Base-by-base conservation (phyloP, 1,140 invertebrate species). In the Drosophila nikananu region DNA sequence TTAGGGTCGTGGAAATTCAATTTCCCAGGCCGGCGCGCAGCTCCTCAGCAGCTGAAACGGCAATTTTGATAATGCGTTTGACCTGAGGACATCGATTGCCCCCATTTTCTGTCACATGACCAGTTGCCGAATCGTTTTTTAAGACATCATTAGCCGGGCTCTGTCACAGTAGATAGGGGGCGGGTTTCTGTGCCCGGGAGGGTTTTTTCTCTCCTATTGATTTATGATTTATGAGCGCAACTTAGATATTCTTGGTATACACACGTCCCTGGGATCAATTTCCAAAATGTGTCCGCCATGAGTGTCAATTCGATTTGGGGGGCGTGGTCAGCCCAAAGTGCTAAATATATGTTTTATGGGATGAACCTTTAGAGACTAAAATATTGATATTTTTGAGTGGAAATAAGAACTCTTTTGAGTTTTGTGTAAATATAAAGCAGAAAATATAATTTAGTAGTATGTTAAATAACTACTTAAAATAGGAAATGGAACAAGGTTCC, bases 41-140 rank as follows among this genome's bases (percentile, higher is more conserved):
- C 63, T 68, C 49, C 70, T 48, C 48, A 46, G 70, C 65, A 90
- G 86, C 86, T 89, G 86, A 90, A 91, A 90, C 55, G 86, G 79
- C 86, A 90, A 90, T 90, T 90, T 90, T 81, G 75, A 71, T 90
- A 90, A 90, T 90, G 86, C 86, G 71, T 90, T 90, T 90, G 86
- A 90, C 86, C 86, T 90, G 86, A 71, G 86, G 86, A 90, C 86
- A 90, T 86, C 82, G 83, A 82, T 90, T 90, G 86, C 71, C 81
- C 81, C 77, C 81, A 84, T 86, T 90, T 77, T 58, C 81, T 86
- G 82, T 90, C 86, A 86, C 86, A 82, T 78, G 77, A 68, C 75
- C 72, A 63, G 77, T 83, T 65, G 60, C 54, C 42, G 83, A 90
- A 90, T 82, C 86, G 86, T 90, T 90, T 90, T 90, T 90, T 90